A percentile compares a stretch with the other conserved stretches of the same genome.
Evolutionary conservation across 1,140 invertebrate genomes (phyloP).

Genomic region (Drosophila novamexicana): DNA sequence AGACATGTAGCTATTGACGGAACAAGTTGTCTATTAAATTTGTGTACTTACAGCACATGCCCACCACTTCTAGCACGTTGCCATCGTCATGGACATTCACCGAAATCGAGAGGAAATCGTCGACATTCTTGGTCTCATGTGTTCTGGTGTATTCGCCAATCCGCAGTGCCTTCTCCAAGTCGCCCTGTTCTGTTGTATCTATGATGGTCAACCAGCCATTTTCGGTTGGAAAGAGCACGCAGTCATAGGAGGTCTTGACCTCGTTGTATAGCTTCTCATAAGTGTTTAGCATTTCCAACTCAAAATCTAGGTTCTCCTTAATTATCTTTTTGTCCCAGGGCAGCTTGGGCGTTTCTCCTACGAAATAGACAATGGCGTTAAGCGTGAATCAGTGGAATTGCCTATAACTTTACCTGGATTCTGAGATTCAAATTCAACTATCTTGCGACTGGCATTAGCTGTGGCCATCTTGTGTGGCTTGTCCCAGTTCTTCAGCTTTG

Average conservation of each 20-base stretch:
- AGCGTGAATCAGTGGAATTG: not conserved
- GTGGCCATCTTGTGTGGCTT: slow-evolving; percentile 90
- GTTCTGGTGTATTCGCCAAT: slow-evolving; percentile 94
- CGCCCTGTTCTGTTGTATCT: slow-evolving; percentile 86
- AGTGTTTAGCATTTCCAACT: slow-evolving; percentile 92
- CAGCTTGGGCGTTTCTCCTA: slow-evolving; percentile 65
- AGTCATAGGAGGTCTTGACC: slow-evolving; percentile 95
- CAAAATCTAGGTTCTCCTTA: slow-evolving; percentile 95
- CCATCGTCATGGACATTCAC: slow-evolving; percentile 98
- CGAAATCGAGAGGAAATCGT: slow-evolving; percentile 95
- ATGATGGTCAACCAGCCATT: slow-evolving; percentile 88
- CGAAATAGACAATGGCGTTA: not conserved
- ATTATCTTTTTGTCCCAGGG: slow-evolving; percentile 90
- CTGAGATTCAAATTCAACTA: slow-evolving; percentile 90
- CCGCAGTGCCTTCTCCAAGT: slow-evolving; percentile 90
- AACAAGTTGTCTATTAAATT: not conserved
- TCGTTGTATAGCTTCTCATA: slow-evolving; percentile 96
- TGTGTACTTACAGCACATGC: slow-evolving; percentile 93
- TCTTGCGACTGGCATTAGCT: slow-evolving; percentile 90
- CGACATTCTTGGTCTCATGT: slow-evolving; percentile 91
- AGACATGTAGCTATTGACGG: not conserved
- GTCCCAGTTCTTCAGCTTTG: slow-evolving; percentile 95
- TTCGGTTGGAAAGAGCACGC: slow-evolving; percentile 93
- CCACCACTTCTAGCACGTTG: slow-evolving; percentile 96
- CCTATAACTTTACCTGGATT: slow-evolving; percentile 77